Evolutionary conservation across 2,888 invertebrate species (phyloP).

Genomic region (Cosmorhoe ocellata): DNA sequence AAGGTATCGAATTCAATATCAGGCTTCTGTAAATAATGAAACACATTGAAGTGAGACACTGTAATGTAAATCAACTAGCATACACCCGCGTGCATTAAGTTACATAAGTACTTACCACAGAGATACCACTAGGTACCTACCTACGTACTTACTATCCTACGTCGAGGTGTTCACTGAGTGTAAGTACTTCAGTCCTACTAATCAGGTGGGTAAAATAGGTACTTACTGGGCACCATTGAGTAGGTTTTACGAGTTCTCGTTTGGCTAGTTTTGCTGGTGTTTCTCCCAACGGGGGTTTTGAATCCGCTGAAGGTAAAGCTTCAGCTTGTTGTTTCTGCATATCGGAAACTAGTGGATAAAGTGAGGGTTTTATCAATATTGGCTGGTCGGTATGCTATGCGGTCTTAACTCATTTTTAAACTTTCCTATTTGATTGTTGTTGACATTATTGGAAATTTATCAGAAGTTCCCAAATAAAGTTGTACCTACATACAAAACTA

Average conservation of each 20-base stretch:
- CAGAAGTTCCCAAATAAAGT: too few relatives aligned
- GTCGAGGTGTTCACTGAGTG: too few relatives aligned
- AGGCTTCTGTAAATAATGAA: constrained; percentile 40
- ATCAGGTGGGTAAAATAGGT: too few relatives aligned
- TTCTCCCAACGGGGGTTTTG: constrained; percentile 41
- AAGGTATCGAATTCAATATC: constrained; percentile 46
- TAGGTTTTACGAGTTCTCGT: constrained; percentile 38
- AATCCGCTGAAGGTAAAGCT: constrained; percentile 7
- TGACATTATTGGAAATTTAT: too few relatives aligned
- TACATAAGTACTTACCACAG: too few relatives aligned
- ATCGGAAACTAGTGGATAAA: not conserved
- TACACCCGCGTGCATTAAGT: too few relatives aligned
- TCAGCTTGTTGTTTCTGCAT: constrained; percentile 19
- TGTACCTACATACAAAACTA: too few relatives aligned
- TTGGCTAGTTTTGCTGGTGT: constrained; percentile 51
- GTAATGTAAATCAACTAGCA: too few relatives aligned
- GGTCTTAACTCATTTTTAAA: constrained; percentile 6
- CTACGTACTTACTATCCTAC: too few relatives aligned
- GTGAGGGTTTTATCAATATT: not conserved
- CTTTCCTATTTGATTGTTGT: not conserved
- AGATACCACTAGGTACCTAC: too few relatives aligned
- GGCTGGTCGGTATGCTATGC: not conserved
- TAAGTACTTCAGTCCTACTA: too few relatives aligned
- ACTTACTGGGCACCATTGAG: constrained; percentile 49
- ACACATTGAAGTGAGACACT: not conserved